These are phyloP conservation scores for Cossypha dichroa DNA, from an alignment of 2,797 vertebrate genomes.

Conservation along the genomic window DNA sequence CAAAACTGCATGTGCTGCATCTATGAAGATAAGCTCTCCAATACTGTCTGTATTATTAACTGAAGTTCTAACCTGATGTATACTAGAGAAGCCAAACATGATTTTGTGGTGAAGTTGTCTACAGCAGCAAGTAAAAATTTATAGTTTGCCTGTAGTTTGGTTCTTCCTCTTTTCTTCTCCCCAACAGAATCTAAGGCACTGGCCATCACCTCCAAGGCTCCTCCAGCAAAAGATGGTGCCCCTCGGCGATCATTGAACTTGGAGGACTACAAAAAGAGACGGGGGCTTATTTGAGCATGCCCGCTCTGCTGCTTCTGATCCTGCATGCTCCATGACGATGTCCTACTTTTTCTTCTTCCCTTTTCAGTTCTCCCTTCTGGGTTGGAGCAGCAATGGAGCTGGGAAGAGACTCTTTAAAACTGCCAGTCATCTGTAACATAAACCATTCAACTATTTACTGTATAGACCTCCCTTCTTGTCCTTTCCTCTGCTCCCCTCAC, in stretches of 20 bases:
- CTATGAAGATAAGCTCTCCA: not conserved
- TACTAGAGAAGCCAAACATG: not conserved
- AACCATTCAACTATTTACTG: constrained; percentile 78
- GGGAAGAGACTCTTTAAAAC: constrained; percentile 80
- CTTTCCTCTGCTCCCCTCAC: constrained; percentile 67
- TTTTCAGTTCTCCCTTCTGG: constrained; percentile 76
- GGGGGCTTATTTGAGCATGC: constrained; percentile 91
- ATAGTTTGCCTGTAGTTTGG: not conserved
- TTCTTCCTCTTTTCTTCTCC: constrained; percentile 40
- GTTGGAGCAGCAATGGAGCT: constrained; percentile 79
- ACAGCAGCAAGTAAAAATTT: not conserved
- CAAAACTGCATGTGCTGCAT: not conserved
- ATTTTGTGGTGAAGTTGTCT: not conserved
- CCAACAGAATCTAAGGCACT: constrained; percentile 93
- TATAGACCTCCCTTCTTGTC: constrained; percentile 77
- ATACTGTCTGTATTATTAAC: not conserved
- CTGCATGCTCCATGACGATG: constrained; percentile 82
- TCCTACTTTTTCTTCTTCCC: constrained; percentile 64
- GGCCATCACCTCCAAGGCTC: constrained; percentile 93
- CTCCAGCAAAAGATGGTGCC: constrained; percentile 96
- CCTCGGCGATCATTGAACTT: constrained; percentile 95
- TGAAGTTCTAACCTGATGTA: not conserved
- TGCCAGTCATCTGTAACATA: constrained; percentile 82
- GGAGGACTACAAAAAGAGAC: constrained; percentile 99
- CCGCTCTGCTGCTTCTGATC: constrained; percentile 75